Percentiles rank a stretch among this genome's conserved stretches.
These are phyloP conservation scores for Hymenochirus boettgeri DNA, from an alignment of 2,113 vertebrate species.

Conservation along the genomic window DNA sequence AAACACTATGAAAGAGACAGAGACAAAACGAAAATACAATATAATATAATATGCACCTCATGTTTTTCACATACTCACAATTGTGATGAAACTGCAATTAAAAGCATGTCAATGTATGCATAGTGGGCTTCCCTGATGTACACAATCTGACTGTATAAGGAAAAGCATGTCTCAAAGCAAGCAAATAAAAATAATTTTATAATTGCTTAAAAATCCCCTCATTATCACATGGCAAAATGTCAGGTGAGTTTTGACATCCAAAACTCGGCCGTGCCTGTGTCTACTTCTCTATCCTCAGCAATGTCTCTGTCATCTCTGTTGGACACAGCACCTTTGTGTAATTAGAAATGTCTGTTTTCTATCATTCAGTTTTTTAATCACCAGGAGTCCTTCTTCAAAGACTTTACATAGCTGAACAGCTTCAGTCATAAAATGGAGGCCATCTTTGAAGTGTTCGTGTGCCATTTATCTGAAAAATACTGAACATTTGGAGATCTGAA, in stretches of 20 bases:
- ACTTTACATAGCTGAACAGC: slow-evolving; percentile 66
- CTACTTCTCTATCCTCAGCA: slow-evolving; percentile 61
- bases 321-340: slow-evolving; percentile 77
- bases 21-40: too few species aligned
- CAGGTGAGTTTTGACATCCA: slow-evolving; percentile 24
- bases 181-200: background rate
- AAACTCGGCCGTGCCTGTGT: slow-evolving; percentile 49
- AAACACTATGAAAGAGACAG: too few species aligned
- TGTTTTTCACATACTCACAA: too few species aligned
- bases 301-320: slow-evolving; percentile 73
- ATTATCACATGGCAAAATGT: slow-evolving; percentile 7
- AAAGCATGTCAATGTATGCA: too few species aligned
- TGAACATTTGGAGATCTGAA: slow-evolving; percentile 66
- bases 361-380: slow-evolving; percentile 75
- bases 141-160: background rate
- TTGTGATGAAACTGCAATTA: too few species aligned
- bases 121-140: background rate
- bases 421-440: slow-evolving; percentile 76
- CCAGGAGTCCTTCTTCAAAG: slow-evolving; percentile 79
- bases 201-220: background rate
- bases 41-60: too few species aligned
- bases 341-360: slow-evolving; percentile 82
- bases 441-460: slow-evolving; percentile 78
- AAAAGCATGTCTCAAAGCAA: background rate
- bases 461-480: slow-evolving; percentile 74